These are phyloP conservation scores for Epizoanthus scotinus DNA, from an alignment of 92 coral and sea anemone genomes.

Conservation along the genomic window DNA sequence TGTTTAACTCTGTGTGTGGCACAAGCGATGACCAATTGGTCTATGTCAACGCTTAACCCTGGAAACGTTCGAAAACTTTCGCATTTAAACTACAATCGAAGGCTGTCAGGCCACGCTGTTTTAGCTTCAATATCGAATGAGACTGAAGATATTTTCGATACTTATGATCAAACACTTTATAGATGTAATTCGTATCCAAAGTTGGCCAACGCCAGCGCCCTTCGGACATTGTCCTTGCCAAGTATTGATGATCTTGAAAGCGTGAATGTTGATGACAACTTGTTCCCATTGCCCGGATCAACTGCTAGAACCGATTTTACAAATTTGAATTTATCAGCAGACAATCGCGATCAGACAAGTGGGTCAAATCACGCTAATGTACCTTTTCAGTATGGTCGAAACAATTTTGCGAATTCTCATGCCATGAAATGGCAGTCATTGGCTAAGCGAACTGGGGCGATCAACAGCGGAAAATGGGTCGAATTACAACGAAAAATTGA, in stretches of 20 bases:
- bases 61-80: conserved; percentile 85
- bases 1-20: conserved; percentile 77
- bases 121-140: conserved; percentile 63
- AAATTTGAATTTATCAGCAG: conserved; percentile 36
- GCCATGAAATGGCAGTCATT: conserved; percentile 4
- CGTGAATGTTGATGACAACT: conserved; percentile 76
- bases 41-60: conserved; percentile 93
- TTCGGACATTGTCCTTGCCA: conserved; percentile 85
- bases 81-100: conserved; percentile 37
- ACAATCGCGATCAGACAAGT: conserved; percentile 35
- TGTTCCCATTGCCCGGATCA: conserved; percentile 38
- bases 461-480: not conserved
- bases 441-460: not conserved
- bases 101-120: conserved; percentile 48
- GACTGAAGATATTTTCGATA: conserved; percentile 66
- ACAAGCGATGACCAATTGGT: conserved; percentile 82
- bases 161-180: conserved; percentile 53
- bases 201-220: conserved; percentile 65
- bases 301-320: conserved; percentile 38
- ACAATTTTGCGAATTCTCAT: conserved; percentile 12
- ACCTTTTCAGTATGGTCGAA: conserved; percentile 6
- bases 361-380: conserved; percentile 40
- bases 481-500: conserved; percentile 69
- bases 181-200: conserved; percentile 89
- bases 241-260: conserved; percentile 70